Percentiles rank a stretch among this genome's conserved stretches.
Conservation (phyloP, 1,140 invertebrate genomes). For the Nasonia giraulti region DNA sequence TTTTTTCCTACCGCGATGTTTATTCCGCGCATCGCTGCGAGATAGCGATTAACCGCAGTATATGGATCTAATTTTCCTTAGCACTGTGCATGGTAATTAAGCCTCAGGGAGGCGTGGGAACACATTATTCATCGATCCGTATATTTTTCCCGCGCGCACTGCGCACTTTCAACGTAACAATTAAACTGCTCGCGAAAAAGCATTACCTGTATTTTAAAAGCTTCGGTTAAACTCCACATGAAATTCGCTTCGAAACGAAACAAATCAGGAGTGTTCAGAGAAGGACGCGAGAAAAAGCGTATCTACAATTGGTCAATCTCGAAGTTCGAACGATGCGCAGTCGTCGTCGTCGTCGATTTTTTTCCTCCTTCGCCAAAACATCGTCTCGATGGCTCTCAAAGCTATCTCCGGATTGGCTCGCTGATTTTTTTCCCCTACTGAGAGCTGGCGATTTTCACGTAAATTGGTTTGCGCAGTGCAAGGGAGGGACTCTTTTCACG, state of each 20-base stretch:
- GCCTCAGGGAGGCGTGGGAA: neutral
- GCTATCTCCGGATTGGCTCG: neutral
- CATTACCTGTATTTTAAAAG: no score
- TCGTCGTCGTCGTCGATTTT: neutral
- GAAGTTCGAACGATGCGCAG: neutral
- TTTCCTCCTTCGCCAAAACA: neutral
- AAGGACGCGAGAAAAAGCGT: no score
- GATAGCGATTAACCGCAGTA: neutral
- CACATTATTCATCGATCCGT: neutral
- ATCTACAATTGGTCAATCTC: neutral
- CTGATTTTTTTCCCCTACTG: neutral
- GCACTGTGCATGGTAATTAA: neutral
- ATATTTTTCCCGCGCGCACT: no score
- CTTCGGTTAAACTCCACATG: no score
- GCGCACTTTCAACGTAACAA: no score
- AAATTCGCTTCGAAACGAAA: no score
- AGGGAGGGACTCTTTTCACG: neutral
- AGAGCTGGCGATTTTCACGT: constrained; percentile 2
- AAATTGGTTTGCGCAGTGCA: neutral
- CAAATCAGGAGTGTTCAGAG: no score
- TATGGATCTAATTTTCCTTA: neutral
- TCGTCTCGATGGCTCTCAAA: neutral
- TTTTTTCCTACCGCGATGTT: no score
- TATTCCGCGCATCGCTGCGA: neutral
- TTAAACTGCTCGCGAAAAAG: no score